A percentile compares a stretch with the other conserved stretches of the same genome.
Evolutionary conservation across 2,113 vertebrate species (phyloP).

Genomic region (Mungos mungo): DNA sequence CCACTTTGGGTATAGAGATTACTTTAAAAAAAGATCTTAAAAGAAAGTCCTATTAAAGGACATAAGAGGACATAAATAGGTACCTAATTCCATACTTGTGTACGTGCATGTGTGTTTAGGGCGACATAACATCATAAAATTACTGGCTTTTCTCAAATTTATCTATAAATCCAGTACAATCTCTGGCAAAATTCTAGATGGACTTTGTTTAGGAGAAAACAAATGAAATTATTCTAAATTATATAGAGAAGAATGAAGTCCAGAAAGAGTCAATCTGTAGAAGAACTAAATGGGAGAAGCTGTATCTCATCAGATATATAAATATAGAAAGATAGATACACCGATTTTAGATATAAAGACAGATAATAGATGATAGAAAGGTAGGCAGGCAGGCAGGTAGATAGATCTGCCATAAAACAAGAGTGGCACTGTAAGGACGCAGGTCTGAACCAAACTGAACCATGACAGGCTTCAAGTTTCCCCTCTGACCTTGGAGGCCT

Average conservation of each 20-base stretch:
- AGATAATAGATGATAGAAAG: neutral
- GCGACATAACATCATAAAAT: neutral
- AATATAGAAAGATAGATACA: neutral
- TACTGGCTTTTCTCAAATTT: neutral
- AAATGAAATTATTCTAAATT: neutral
- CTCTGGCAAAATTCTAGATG: neutral
- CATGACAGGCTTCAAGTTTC: too few species aligned
- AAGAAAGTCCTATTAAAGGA: neutral
- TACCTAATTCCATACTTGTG: neutral
- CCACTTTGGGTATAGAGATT: too few species aligned
- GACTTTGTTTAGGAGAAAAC: neutral
- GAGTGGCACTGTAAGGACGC: too few species aligned
- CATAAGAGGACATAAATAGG: neutral
- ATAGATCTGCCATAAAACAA: neutral
- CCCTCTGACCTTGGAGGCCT: too few species aligned
- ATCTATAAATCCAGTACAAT: neutral
- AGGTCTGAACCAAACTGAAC: too few species aligned
- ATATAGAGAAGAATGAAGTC: neutral
- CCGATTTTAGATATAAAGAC: neutral
- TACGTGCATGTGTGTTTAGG: neutral
- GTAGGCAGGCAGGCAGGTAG: neutral
- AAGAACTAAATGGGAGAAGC: neutral
- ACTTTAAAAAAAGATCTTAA: too few species aligned
- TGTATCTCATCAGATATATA: neutral
- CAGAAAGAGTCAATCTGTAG: neutral